Percentiles rank a stretch among this genome's conserved stretches.
Evolutionary conservation across 1,140 invertebrate species (phyloP).

Genomic region (Leguminivora glycinivorella): DNA sequence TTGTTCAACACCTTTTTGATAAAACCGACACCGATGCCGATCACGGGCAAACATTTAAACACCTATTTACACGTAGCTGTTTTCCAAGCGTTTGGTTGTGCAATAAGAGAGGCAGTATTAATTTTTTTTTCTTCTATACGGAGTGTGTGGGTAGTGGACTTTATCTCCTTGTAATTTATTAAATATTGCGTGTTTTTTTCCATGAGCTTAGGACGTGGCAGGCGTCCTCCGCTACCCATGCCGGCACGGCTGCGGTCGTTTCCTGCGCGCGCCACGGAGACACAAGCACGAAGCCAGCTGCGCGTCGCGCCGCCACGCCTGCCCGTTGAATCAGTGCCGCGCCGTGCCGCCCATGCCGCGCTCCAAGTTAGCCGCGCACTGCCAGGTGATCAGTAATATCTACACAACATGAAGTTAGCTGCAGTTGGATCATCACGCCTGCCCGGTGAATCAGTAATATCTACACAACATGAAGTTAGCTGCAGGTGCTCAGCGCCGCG

Average conservation of each 20-base stretch:
- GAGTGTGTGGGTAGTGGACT: too few species aligned
- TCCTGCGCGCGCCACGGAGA: constrained; percentile 52
- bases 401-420: constrained; percentile 55
- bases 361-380: constrained; percentile 43
- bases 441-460: constrained; percentile 49
- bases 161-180: not conserved
- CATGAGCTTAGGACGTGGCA: constrained; percentile 48
- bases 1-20: too few species aligned
- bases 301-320: constrained; percentile 55
- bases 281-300: constrained; percentile 56
- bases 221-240: constrained; percentile 69
- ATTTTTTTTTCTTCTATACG: too few species aligned
- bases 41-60: too few species aligned
- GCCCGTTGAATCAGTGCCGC: constrained; percentile 53
- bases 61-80: too few species aligned
- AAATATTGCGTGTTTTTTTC: not conserved
- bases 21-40: too few species aligned
- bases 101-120: too few species aligned
- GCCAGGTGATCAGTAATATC: constrained; percentile 51
- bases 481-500: constrained; percentile 40
- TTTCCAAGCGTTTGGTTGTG: too few species aligned
- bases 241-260: constrained; percentile 44
- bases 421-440: constrained; percentile 58
- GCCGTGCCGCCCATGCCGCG: constrained; percentile 40
- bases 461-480: constrained; percentile 54